A percentile compares a stretch with the other conserved stretches of the same genome.
These are phyloP conservation scores for Luffia ferchaultella DNA, from an alignment of 2,888 invertebrate species.

Conservation along the genomic window DNA sequence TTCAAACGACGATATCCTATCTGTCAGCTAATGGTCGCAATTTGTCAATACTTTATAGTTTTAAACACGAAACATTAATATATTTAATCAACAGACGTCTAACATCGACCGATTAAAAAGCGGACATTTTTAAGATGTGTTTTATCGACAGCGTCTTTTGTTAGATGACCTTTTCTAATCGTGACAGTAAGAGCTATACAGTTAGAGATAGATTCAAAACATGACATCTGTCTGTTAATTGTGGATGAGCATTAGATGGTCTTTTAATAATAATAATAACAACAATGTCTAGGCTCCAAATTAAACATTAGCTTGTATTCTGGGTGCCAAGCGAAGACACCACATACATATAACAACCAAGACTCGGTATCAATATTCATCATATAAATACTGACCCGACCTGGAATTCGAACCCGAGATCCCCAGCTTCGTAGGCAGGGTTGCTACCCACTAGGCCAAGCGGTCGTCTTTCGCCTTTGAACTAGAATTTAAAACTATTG, in stretches of 20 bases:
- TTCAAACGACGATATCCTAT: conserved; percentile 14
- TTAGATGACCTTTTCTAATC: conserved; percentile 27
- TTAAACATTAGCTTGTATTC: not conserved
- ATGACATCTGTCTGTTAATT: not conserved
- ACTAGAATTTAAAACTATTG: no score
- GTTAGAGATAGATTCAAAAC: not conserved
- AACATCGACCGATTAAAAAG: conserved; percentile 50
- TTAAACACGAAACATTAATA: conserved; percentile 20
- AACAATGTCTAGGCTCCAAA: no score
- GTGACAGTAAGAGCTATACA: conserved; percentile 22
- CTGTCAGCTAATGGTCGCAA: conserved; percentile 35
- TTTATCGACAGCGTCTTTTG: not conserved
- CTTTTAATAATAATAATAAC: not conserved
- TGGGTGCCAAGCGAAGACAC: no score
- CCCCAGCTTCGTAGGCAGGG: no score
- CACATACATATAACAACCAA: no score
- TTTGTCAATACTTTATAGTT: conserved; percentile 50
- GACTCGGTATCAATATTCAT: no score
- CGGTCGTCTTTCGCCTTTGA: no score
- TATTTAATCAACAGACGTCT: conserved; percentile 40
- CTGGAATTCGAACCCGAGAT: no score
- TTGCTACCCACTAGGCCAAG: no score
- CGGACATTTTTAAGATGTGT: conserved; percentile 45
- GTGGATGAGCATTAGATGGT: not conserved
- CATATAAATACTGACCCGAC: no score